Evolutionary conservation across 1,140 invertebrate species (phyloP).

Genomic region (Laodelphax striatellus): DNA sequence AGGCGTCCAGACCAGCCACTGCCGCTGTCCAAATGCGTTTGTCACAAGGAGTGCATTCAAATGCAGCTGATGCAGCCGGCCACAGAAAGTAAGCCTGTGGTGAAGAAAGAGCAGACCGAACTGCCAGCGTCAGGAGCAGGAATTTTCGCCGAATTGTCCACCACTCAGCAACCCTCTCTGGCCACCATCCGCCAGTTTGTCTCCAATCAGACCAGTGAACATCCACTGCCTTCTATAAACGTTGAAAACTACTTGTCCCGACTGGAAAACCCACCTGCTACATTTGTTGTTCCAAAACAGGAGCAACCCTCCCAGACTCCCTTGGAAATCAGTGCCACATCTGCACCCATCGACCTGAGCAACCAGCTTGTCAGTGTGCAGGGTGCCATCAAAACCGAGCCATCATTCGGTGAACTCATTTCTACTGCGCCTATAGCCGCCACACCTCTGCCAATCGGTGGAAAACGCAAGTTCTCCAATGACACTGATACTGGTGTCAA

Average conservation of each 20-base stretch:
- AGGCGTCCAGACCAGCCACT: constrained; percentile 12
- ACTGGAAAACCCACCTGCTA: constrained; percentile 27
- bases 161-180: constrained; percentile 25
- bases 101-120: constrained; percentile 24
- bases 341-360: not conserved
- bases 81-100: not conserved
- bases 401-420: no score
- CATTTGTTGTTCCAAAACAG: no score
- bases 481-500: no score
- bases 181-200: constrained; percentile 32
- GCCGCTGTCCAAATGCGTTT: not conserved
- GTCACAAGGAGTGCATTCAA: no score
- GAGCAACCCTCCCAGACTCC: no score
- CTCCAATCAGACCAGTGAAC: constrained; percentile 23
- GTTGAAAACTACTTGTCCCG: constrained; percentile 46
- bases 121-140: constrained; percentile 24
- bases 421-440: not conserved
- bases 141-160: constrained; percentile 30
- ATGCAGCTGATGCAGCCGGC: no score
- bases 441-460: constrained; percentile 21
- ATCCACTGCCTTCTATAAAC: constrained; percentile 41
- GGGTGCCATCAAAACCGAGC: no score
- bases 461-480: constrained; percentile 22
- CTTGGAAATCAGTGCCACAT: constrained; percentile 21
- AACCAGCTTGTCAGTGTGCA: no score